Evolutionary conservation across 2,113 vertebrate genomes (phyloP).

Genomic region (Neogale vison): DNA sequence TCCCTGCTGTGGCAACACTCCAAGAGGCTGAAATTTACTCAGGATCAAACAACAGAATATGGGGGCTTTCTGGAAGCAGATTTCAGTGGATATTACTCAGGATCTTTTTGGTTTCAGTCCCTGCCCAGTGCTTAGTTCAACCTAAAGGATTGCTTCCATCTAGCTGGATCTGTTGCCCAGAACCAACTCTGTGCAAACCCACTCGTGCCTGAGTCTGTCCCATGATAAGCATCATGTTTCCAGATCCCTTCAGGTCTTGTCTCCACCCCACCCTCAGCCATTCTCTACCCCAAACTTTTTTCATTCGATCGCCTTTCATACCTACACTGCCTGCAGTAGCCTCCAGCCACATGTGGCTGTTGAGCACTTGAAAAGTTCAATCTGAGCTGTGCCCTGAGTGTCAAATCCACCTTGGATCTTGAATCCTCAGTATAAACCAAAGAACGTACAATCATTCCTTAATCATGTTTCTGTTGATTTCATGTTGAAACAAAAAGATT

Average conservation of each 20-base stretch:
- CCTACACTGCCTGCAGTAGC: fast-evolving
- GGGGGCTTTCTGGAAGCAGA: neutral
- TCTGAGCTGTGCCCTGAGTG: neutral
- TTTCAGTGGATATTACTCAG: neutral
- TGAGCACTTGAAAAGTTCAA: neutral
- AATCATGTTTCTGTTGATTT: neutral
- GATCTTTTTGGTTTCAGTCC: neutral
- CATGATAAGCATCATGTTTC: neutral
- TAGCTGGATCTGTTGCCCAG: neutral
- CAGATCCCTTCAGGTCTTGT: neutral
- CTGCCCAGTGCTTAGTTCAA: neutral
- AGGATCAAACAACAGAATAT: neutral
- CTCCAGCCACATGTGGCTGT: neutral
- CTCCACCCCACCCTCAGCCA: fast-evolving
- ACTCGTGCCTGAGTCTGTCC: neutral
- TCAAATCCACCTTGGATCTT: neutral
- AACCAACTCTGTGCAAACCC: fast-evolving
- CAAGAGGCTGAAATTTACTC: neutral
- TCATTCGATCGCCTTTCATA: fast-evolving
- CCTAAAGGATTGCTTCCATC: neutral
- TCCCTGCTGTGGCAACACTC: neutral
- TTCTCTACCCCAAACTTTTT: neutral
- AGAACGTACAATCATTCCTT: neutral
- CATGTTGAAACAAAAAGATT: neutral
- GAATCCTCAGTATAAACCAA: neutral